phyloP scores from a whole-genome alignment of 2,113 vertebrate genomes.

The Aegithalos caudatus region DNA sequence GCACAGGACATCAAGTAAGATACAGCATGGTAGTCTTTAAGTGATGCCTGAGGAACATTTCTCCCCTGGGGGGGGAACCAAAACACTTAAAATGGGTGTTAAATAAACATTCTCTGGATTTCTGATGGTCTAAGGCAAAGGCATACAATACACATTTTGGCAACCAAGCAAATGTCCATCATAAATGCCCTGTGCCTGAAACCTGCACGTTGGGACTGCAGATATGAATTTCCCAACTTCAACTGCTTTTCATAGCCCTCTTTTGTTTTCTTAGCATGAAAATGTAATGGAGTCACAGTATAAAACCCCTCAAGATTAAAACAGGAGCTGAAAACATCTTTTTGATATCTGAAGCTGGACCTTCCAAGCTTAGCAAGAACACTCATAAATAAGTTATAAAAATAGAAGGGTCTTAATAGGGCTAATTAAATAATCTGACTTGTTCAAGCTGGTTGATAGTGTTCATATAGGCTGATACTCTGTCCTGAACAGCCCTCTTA shows the following conservation, averaged over 20 bases:
- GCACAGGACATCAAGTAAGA: neutral
- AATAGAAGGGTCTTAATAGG: conserved; percentile 25
- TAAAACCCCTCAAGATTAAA: neutral
- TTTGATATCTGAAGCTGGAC: neutral
- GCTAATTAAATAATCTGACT: conserved; percentile 49
- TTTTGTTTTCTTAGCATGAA: neutral
- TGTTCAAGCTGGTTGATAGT: neutral
- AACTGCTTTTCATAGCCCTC: neutral
- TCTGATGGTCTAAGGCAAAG: neutral
- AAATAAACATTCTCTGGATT: neutral
- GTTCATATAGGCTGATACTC: neutral
- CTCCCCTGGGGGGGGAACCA: neutral
- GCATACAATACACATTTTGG: neutral
- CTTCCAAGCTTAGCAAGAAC: neutral
- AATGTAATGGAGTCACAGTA: neutral
- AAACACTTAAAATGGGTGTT: neutral
- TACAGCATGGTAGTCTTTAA: neutral
- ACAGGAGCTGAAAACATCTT: neutral
- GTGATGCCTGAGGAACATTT: neutral
- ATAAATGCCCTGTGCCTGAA: neutral
- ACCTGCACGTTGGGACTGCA: neutral
- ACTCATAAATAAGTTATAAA: neutral
- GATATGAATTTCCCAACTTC: neutral
- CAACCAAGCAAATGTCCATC: neutral
- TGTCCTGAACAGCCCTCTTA: conserved; percentile 52